phyloP scores from a whole-genome alignment of 2,113 vertebrate genomes.

The Alectura lathami region DNA sequence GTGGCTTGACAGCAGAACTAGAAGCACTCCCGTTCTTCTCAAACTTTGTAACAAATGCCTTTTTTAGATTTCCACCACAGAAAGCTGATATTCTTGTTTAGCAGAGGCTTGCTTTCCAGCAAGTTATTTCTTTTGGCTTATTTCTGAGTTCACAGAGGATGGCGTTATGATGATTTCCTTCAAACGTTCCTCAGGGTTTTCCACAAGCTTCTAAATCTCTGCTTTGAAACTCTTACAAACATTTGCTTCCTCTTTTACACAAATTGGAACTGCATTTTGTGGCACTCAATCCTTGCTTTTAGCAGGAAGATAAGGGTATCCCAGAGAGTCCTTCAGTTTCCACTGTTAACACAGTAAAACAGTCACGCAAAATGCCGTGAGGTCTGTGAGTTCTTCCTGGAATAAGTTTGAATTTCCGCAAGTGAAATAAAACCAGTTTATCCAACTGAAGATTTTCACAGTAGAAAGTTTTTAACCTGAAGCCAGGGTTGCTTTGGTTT shows the following conservation, averaged over 20 bases:
- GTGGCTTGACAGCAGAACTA: neutral
- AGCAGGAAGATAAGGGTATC: neutral
- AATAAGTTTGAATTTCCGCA: neutral
- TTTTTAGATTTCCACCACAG: neutral
- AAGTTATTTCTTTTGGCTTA: neutral
- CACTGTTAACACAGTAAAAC: neutral
- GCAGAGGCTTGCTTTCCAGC: slow-evolving; percentile 6
- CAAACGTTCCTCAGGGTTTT: slow-evolving; percentile 17
- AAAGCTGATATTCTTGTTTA: slow-evolving; percentile 27
- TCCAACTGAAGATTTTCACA: neutral
- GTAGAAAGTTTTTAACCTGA: neutral
- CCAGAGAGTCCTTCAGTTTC: neutral
- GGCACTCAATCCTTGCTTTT: neutral
- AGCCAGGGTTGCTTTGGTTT: neutral
- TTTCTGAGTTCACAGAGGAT: slow-evolving; percentile 15
- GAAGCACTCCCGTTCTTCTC: neutral
- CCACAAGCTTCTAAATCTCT: slow-evolving; percentile 26
- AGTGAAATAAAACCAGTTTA: neutral
- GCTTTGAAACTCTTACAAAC: neutral
- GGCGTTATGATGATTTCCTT: neutral
- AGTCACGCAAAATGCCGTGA: neutral
- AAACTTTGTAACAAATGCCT: neutral
- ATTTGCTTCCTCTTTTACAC: neutral
- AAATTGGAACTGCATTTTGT: neutral
- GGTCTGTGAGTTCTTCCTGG: neutral